Conservation (phyloP, 2,888 invertebrate genomes). For the Syrphus vitripennis region DNA sequence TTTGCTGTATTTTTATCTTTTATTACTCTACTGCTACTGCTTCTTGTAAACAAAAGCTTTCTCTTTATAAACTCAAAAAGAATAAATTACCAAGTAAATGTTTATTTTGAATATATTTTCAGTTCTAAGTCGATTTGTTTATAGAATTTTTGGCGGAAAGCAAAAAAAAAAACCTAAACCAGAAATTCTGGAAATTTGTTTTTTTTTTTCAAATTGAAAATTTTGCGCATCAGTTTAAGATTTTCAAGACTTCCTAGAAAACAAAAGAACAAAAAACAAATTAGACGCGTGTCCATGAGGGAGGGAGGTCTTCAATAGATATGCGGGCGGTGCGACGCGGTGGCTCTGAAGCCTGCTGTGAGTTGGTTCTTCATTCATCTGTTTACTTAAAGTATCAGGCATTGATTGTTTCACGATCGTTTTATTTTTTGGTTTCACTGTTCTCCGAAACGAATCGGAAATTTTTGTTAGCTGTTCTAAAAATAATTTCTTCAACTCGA, state of each 20-base stretch:
- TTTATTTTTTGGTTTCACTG: slow-evolving; percentile 29
- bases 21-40: slow-evolving; percentile 1
- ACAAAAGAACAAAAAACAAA: slow-evolving; percentile 20
- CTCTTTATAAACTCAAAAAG: slow-evolving; percentile 51
- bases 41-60: slow-evolving; percentile 36
- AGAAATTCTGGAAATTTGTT: slow-evolving; percentile 28
- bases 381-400: slow-evolving; percentile 59
- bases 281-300: slow-evolving; percentile 50
- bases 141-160: slow-evolving; percentile 5
- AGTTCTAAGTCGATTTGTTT: slow-evolving; percentile 47
- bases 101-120: slow-evolving; percentile 55
- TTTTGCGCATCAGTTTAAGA: slow-evolving; percentile 54
- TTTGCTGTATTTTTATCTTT: slow-evolving; percentile 20
- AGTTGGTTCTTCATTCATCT: slow-evolving; percentile 47
- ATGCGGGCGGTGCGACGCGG: not conserved
- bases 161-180: slow-evolving; percentile 12
- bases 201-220: slow-evolving; percentile 29
- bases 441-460: slow-evolving; percentile 52
- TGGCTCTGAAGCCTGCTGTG: slow-evolving; percentile 49
- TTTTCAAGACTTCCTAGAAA: slow-evolving; percentile 22
- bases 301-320: slow-evolving; percentile 16
- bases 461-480: slow-evolving; percentile 36
- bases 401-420: slow-evolving; percentile 61
- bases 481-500: slow-evolving; percentile 45
- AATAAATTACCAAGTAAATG: slow-evolving; percentile 50